A percentile compares a stretch with the other conserved stretches of the same genome.
Conservation (phyloP, 2,113 vertebrate species). For the Amblyornis subalaris region DNA sequence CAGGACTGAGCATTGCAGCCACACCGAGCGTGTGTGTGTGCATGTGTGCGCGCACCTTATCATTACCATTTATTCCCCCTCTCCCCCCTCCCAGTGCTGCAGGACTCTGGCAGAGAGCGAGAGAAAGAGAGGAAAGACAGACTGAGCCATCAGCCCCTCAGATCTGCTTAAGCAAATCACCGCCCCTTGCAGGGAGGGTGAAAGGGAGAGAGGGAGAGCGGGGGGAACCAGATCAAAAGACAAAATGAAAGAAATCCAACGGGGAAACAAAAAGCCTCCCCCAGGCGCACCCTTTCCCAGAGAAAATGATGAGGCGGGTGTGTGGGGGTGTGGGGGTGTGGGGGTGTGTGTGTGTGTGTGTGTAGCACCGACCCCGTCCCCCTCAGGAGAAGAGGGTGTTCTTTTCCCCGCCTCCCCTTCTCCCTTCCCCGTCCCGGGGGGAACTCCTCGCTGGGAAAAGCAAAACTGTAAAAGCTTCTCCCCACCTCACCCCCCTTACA, state of each 20-base stretch:
- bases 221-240: not conserved
- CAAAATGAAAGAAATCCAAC: not conserved
- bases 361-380: not conserved
- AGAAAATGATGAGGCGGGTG: not conserved
- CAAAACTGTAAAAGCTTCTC: not conserved
- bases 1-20: conserved; percentile 30
- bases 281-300: not conserved
- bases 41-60: not conserved
- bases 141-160: not conserved
- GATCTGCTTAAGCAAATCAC: not conserved
- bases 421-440: not conserved
- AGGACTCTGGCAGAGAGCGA: not conserved
- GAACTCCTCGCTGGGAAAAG: not conserved
- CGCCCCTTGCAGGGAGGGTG: not conserved
- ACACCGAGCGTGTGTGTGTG: not conserved
- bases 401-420: not conserved
- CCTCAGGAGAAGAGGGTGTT: not conserved
- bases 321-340: too few species aligned
- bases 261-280: not conserved
- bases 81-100: not conserved
- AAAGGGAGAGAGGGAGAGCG: not conserved
- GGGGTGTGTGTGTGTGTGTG: not conserved
- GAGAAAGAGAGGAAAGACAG: not conserved
- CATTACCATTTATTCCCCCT: conserved; percentile 30
- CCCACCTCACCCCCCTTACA: not conserved